A percentile compares a stretch with the other conserved stretches of the same genome.
Conservation (phyloP, 2,888 invertebrate genomes). For the Mycalesis mineus region DNA sequence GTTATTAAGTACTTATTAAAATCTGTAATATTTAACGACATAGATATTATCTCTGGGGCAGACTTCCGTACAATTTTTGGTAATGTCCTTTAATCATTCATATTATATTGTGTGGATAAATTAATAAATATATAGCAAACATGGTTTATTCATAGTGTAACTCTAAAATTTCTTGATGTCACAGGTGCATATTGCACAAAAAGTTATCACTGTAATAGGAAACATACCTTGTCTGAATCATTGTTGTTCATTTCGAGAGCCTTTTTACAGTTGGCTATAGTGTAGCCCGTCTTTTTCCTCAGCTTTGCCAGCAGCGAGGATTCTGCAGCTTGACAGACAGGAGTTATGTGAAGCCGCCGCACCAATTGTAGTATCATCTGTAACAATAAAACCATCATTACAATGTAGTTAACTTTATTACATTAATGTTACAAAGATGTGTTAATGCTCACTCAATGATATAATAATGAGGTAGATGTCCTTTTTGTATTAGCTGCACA, state of each 20-base stretch:
- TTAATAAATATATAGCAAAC: too few relatives aligned
- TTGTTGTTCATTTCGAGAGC: conserved; percentile 94
- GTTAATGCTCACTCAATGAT: conserved; percentile 4
- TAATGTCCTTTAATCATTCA: too few relatives aligned
- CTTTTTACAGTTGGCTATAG: conserved; percentile 96
- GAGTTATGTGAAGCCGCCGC: conserved; percentile 78
- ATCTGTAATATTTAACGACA: too few relatives aligned
- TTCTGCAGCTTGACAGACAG: conserved; percentile 75
- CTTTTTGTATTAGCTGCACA: background rate
- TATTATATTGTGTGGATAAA: too few relatives aligned
- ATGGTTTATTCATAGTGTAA: too few relatives aligned
- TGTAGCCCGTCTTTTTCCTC: conserved; percentile 96
- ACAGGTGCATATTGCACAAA: too few relatives aligned
- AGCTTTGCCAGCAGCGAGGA: conserved; percentile 89
- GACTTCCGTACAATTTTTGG: too few relatives aligned
- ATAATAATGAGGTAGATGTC: background rate
- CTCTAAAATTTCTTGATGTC: too few relatives aligned
- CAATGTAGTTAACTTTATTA: background rate
- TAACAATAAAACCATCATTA: conserved; percentile 35
- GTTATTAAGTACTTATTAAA: too few relatives aligned
- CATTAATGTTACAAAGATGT: background rate
- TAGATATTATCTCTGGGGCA: too few relatives aligned
- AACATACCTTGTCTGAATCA: conserved; percentile 86
- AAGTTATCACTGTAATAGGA: too few relatives aligned
- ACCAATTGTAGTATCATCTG: conserved; percentile 81